Evolutionary conservation across 2,113 vertebrate species (phyloP).

Genomic region (Corythornis cristatus): DNA sequence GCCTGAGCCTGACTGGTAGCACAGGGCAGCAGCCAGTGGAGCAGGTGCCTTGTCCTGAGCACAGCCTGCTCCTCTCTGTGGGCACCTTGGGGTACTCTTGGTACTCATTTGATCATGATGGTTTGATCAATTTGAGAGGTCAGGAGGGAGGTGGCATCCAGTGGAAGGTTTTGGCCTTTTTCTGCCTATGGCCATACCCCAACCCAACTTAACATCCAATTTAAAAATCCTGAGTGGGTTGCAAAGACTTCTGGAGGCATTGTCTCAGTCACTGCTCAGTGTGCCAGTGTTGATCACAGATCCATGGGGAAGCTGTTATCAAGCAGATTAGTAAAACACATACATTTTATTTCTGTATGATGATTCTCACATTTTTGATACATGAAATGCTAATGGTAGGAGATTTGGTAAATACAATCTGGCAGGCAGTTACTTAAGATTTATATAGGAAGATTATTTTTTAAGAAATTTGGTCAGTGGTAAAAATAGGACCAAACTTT

Average conservation of each 20-base stretch:
- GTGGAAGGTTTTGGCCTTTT: not conserved
- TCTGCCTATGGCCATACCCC: not conserved
- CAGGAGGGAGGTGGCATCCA: not conserved
- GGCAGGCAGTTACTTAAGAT: not conserved
- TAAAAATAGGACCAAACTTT: not conserved
- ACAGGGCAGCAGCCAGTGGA: fast-evolving
- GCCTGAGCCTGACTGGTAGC: not conserved
- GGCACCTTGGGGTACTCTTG: not conserved
- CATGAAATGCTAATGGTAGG: not conserved
- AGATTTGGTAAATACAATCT: not conserved
- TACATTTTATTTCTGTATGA: not conserved
- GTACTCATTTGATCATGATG: not conserved
- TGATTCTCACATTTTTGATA: not conserved
- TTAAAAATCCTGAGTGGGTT: not conserved
- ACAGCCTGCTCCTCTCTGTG: not conserved
- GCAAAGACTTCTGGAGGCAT: not conserved
- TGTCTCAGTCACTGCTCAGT: fast-evolving
- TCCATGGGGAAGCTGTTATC: not conserved
- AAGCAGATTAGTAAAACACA: not conserved
- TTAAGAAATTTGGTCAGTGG: not conserved
- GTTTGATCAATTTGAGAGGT: not conserved
- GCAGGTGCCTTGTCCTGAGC: not conserved
- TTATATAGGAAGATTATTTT: slow-evolving; percentile 12
- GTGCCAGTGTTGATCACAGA: not conserved
- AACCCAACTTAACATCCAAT: not conserved